Evolutionary conservation across 2,797 vertebrate genomes (phyloP).

Genomic region (Poecilia wingei): DNA sequence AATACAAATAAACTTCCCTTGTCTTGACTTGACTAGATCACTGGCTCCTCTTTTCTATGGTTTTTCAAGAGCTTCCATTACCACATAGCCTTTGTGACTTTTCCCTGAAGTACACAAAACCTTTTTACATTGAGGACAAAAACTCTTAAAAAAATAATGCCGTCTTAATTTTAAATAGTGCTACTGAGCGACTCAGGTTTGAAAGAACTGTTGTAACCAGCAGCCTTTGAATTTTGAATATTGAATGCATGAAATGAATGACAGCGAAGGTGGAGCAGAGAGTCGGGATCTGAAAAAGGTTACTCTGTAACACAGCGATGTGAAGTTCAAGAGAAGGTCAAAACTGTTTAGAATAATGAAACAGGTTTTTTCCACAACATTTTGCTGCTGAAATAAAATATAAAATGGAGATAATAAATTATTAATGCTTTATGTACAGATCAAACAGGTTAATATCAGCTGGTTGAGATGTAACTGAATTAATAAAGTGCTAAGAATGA

Average conservation of each 20-base stretch:
- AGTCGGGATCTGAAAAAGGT: conserved; percentile 64
- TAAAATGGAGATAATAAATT: neutral
- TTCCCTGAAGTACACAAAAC: conserved; percentile 6
- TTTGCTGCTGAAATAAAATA: neutral
- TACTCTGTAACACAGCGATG: conserved; percentile 56
- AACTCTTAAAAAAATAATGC: conserved; percentile 20
- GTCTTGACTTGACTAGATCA: too few relatives aligned
- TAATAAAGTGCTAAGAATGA: neutral
- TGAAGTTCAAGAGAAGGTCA: conserved; percentile 60
- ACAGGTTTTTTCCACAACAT: neutral
- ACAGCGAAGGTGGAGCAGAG: conserved; percentile 14
- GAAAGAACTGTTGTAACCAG: conserved; percentile 9
- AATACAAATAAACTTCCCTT: neutral
- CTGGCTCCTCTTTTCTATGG: neutral
- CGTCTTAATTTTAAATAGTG: conserved; percentile 12
- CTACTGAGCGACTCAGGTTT: conserved; percentile 21
- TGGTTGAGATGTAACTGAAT: neutral
- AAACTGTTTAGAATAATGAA: conserved; percentile 58
- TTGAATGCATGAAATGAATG: conserved; percentile 45
- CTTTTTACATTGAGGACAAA: conserved; percentile 26
- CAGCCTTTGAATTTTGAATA: conserved; percentile 33
- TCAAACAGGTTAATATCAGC: neutral
- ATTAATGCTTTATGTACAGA: neutral
- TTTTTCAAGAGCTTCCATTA: neutral
- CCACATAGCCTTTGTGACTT: neutral